A percentile compares a stretch with the other conserved stretches of the same genome.
These are phyloP conservation scores for Corvus cornix DNA, from an alignment of 2,113 vertebrate species.

Conservation along the genomic window DNA sequence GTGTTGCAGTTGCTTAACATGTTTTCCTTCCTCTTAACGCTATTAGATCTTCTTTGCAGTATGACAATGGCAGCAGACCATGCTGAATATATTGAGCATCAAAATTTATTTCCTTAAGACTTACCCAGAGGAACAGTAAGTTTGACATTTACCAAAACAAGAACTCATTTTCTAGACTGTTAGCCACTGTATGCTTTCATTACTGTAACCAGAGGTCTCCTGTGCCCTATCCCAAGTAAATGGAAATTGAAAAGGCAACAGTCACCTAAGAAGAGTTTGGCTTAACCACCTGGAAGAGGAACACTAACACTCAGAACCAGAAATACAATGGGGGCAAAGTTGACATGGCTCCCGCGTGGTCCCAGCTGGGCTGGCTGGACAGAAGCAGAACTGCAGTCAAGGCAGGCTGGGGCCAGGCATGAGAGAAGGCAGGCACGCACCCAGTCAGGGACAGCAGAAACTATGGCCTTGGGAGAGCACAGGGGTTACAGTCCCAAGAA, in stretches of 20 bases:
- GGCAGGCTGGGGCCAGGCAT: neutral
- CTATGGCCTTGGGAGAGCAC: neutral
- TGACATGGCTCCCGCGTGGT: neutral
- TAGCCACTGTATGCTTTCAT: neutral
- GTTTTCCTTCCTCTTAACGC: neutral
- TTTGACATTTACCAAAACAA: slow-evolving; percentile 4
- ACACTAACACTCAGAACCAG: neutral
- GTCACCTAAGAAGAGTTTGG: neutral
- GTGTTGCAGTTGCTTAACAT: neutral
- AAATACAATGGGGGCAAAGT: rapidly evolving
- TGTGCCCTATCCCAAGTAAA: neutral
- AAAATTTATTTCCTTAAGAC: neutral
- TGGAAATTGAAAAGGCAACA: neutral
- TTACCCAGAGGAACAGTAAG: neutral
- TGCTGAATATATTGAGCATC: neutral
- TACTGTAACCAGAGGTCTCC: neutral
- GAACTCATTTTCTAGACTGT: neutral
- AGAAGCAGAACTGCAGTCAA: neutral
- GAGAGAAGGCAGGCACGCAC: neutral
- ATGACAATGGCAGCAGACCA: neutral
- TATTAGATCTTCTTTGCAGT: neutral
- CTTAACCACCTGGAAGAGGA: neutral
- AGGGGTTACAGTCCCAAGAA: neutral
- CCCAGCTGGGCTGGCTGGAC: neutral
- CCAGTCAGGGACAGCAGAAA: neutral